These are phyloP conservation scores for Helobdella robusta DNA, from an alignment of 2,888 invertebrate genomes.

Conservation along the genomic window DNA sequence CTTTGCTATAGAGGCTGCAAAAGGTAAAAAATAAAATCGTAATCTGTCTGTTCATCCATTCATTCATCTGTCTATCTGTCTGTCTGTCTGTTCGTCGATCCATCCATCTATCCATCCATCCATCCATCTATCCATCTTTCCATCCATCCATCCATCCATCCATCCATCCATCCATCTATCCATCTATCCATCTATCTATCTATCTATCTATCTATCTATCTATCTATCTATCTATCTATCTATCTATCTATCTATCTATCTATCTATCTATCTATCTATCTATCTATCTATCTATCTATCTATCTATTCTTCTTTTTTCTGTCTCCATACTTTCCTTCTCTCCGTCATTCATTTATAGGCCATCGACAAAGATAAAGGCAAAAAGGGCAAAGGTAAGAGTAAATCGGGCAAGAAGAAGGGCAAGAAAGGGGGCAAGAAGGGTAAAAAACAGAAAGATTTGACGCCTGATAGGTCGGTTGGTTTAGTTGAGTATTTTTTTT, in stretches of 20 bases:
- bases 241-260: too few species aligned
- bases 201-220: not conserved
- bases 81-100: too few species aligned
- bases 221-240: not conserved
- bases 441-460: conserved; percentile 82
- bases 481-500: not conserved
- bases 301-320: too few species aligned
- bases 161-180: too few species aligned
- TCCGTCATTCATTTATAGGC: conserved; percentile 38
- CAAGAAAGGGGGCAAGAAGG: conserved; percentile 67
- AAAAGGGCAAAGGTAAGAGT: conserved; percentile 44
- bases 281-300: too few species aligned
- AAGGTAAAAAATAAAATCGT: not conserved
- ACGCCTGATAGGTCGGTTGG: conserved; percentile 63
- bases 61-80: too few species aligned
- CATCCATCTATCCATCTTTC: too few species aligned
- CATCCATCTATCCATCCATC: too few species aligned
- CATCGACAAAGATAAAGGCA: conserved; percentile 48
- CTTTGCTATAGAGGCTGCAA: not conserved
- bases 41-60: not conserved
- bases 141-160: too few species aligned
- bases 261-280: too few species aligned
- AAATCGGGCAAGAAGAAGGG: conserved; percentile 58
- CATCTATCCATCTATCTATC: too few species aligned
- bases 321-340: too few species aligned